A percentile compares a stretch with the other conserved stretches of the same genome.
Evolutionary conservation across 2,113 vertebrate genomes (phyloP).

Genomic region (Onychostoma macrolepis): DNA sequence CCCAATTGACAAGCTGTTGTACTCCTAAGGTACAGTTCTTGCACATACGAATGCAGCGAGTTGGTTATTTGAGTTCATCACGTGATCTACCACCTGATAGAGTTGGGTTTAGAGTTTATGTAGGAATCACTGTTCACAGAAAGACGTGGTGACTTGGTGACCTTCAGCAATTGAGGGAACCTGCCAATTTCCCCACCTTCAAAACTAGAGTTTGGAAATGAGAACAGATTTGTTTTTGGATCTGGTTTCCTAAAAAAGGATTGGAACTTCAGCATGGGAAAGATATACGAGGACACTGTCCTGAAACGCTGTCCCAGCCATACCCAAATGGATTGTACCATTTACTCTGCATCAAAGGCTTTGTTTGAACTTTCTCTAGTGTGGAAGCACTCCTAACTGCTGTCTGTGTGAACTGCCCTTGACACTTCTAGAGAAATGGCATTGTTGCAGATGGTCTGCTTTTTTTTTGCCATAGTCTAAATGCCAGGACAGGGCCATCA

Average conservation of each 20-base stretch:
- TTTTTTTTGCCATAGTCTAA: neutral
- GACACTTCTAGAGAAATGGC: conserved; percentile 8
- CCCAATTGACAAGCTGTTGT: neutral
- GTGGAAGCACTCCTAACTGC: neutral
- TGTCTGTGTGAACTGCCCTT: neutral
- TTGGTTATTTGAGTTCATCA: neutral
- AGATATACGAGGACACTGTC: neutral
- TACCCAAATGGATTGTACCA: neutral
- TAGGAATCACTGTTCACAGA: neutral
- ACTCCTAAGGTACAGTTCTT: neutral
- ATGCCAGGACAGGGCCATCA: conserved; percentile 19
- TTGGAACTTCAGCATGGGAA: neutral
- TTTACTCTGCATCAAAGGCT: neutral
- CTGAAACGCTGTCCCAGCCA: neutral
- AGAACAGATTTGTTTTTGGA: neutral
- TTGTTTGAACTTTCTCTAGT: neutral
- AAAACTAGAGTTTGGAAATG: neutral
- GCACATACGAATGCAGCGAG: neutral
- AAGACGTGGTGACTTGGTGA: neutral
- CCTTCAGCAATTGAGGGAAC: neutral
- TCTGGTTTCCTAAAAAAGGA: neutral
- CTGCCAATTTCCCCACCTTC: neutral
- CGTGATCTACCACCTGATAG: neutral
- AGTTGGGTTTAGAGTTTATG: neutral
- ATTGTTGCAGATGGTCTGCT: conserved; percentile 14